Percentiles rank a stretch among this genome's conserved stretches.
Evolutionary conservation across 1,140 invertebrate species (phyloP).

Genomic region (Spodoptera frugiperda): DNA sequence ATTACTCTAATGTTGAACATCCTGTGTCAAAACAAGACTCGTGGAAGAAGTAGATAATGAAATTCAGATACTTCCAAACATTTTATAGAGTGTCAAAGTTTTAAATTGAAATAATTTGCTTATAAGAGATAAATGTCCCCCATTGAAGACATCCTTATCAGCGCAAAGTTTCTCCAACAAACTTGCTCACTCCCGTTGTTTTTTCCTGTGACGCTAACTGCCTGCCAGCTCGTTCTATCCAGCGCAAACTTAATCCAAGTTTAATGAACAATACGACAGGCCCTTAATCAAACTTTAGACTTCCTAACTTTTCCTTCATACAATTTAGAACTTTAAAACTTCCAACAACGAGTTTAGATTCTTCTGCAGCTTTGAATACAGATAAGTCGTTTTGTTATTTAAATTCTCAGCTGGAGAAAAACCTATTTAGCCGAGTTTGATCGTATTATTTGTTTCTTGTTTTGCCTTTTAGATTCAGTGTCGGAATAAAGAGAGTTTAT

Average conservation of each 20-base stretch:
- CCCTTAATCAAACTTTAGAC: constrained; percentile 87
- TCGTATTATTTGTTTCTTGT: constrained; percentile 84
- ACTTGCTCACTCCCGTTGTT: constrained; percentile 58
- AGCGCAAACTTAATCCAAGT: constrained; percentile 86
- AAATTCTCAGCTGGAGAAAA: constrained; percentile 69
- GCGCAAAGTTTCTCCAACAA: constrained; percentile 60
- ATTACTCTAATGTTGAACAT: too few species aligned
- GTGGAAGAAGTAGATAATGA: too few species aligned
- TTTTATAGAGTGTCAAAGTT: constrained; percentile 12
- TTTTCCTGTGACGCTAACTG: constrained; percentile 77
- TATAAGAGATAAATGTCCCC: constrained; percentile 53
- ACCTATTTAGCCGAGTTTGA: constrained; percentile 84
- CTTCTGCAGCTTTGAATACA: constrained; percentile 19
- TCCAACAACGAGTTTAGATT: constrained; percentile 50
- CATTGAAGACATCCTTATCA: constrained; percentile 61
- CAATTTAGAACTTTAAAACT: constrained; percentile 56
- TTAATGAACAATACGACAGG: constrained; percentile 87
- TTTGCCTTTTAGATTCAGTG: constrained; percentile 58
- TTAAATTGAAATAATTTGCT: constrained; percentile 54
- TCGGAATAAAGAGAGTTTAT: constrained; percentile 38
- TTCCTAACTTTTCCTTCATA: constrained; percentile 61
- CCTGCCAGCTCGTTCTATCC: constrained; percentile 78
- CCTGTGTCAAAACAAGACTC: too few species aligned
- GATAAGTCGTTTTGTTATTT: constrained; percentile 53
- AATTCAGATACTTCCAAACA: background rate